Percentiles rank a stretch among this genome's conserved stretches.
Evolutionary conservation across 2,797 vertebrate genomes (phyloP).

Genomic region (Falco columbarius): DNA sequence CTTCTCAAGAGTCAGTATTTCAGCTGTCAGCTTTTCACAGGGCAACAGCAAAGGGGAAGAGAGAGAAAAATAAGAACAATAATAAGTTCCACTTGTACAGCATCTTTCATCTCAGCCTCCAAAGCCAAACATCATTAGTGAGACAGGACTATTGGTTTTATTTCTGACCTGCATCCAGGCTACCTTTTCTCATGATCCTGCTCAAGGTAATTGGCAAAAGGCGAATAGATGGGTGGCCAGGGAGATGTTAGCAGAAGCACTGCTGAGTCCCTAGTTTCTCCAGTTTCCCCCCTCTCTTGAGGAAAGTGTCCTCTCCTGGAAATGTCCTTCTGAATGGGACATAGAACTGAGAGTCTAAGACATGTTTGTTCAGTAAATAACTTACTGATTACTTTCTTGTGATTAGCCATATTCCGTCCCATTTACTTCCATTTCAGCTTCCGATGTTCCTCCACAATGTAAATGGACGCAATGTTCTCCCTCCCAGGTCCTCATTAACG

Average conservation of each 20-base stretch:
- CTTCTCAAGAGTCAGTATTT: background rate
- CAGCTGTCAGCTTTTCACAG: background rate
- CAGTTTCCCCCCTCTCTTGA: background rate
- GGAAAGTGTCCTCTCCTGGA: background rate
- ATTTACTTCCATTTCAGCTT: background rate
- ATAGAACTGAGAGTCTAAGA: background rate
- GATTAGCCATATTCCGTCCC: background rate
- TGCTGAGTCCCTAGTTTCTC: background rate
- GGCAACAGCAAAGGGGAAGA: background rate
- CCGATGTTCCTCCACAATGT: background rate
- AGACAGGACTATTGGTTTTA: background rate
- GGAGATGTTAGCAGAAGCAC: background rate
- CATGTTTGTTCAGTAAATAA: background rate
- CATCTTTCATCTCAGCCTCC: background rate
- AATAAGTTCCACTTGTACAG: background rate
- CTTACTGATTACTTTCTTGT: background rate
- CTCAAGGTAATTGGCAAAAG: background rate
- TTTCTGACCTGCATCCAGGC: background rate
- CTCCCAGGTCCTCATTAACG: background rate
- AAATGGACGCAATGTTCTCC: background rate
- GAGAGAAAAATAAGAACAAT: slow-evolving; percentile 7
- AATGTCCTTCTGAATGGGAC: background rate
- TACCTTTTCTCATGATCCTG: background rate
- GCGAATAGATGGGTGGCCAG: background rate
- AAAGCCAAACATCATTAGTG: slow-evolving; percentile 17